A percentile compares a stretch with the other conserved stretches of the same genome.
These are phyloP conservation scores for Okapia johnstoni DNA, from an alignment of 2,113 vertebrate genomes.

Conservation along the genomic window DNA sequence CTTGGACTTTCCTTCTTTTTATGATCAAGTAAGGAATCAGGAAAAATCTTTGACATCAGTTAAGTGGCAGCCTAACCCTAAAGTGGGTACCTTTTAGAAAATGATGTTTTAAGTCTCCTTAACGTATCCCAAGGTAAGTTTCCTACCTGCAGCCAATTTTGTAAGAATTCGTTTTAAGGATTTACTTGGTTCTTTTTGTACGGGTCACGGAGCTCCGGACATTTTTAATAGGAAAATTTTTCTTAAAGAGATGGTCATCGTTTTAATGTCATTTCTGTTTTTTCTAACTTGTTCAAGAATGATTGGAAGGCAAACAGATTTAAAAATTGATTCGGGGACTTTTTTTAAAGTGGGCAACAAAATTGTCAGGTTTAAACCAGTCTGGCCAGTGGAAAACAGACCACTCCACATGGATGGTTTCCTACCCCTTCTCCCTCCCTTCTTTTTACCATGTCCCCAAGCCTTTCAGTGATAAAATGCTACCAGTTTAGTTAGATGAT, in stretches of 20 bases:
- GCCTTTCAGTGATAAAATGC: background rate
- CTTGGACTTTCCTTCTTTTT: background rate
- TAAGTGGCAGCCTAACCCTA: slow-evolving; percentile 47
- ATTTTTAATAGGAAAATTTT: slow-evolving; percentile 75
- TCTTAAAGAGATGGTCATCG: slow-evolving; percentile 66
- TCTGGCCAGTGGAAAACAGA: background rate
- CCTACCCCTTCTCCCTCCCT: background rate
- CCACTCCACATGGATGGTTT: background rate
- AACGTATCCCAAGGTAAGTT: slow-evolving; percentile 36
- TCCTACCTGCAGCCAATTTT: slow-evolving; percentile 58
- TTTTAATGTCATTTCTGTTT: slow-evolving; percentile 76
- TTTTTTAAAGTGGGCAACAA: slow-evolving; percentile 35
- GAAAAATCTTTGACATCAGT: slow-evolving; percentile 38
- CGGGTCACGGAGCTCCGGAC: slow-evolving; percentile 54
- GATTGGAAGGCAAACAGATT: slow-evolving; percentile 14
- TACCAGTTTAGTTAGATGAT: background rate
- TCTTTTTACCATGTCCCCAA: no score
- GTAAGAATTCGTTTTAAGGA: slow-evolving; percentile 54
- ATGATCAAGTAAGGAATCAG: slow-evolving; percentile 36
- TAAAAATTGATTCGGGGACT: slow-evolving; percentile 50
- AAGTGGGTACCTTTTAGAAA: slow-evolving; percentile 66
- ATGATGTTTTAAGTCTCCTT: background rate
- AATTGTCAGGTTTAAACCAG: background rate
- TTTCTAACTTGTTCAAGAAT: slow-evolving; percentile 65
- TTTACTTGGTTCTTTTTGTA: slow-evolving; percentile 68